Conservation (phyloP, 2,888 invertebrate species). For the Cyaniris semiargus region DNA sequence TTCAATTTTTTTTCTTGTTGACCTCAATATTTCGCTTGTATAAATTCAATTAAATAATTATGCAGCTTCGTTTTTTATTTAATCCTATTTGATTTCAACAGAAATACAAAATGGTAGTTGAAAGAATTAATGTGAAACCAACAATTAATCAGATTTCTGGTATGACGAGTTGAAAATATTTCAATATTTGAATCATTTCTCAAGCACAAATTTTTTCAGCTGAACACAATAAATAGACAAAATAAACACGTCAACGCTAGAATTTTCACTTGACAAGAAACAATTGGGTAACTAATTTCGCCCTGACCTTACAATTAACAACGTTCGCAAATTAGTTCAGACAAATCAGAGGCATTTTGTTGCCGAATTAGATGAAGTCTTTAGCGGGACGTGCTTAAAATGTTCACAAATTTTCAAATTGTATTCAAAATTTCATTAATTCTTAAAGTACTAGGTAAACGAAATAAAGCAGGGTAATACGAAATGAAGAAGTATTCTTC, state of each 20-base stretch:
- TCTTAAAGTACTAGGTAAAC: not conserved
- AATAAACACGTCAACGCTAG: not conserved
- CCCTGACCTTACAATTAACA: conserved; percentile 13
- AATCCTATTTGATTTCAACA: too few species aligned
- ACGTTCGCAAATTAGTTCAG: conserved; percentile 19
- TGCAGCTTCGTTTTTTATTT: too few species aligned
- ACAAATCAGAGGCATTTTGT: conserved; percentile 26
- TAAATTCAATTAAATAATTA: too few species aligned
- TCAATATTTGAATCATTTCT: too few species aligned
- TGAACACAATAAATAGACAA: not conserved
- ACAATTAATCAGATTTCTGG: too few species aligned
- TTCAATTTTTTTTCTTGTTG: too few species aligned
- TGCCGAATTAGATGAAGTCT: conserved; percentile 19
- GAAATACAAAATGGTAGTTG: too few species aligned
- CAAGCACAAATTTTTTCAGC: not conserved
- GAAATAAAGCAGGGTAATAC: not conserved
- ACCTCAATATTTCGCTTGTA: too few species aligned
- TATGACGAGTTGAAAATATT: not conserved
- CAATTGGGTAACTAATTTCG: conserved; percentile 22
- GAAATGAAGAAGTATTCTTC: too few species aligned
- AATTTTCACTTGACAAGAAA: conserved; percentile 19
- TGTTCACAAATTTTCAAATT: conserved; percentile 2
- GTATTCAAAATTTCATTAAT: not conserved
- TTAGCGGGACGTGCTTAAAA: conserved; percentile 5
- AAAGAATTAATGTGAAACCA: too few species aligned